Base-by-base conservation (phyloP, 1,140 invertebrate species). In the Centruroides sculpturatus region DNA sequence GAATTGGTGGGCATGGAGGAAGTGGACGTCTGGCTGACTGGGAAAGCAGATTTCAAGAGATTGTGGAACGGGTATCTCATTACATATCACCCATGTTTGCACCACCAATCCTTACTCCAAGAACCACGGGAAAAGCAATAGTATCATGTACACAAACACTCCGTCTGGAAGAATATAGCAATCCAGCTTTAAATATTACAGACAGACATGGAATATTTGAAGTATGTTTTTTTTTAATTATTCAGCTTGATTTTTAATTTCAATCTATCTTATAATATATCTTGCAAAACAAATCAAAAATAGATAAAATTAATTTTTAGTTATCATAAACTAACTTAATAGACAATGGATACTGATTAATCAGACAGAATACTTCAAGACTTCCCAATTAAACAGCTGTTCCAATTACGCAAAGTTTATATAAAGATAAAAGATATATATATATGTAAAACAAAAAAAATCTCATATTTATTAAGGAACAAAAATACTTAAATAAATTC, bases 1-100 rank as follows among this genome's bases (percentile, higher is more conserved):
- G 73, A 59, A 70, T 77, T 57, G 77, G 77, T 35, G 76, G 77
- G 12, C 77, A 78, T 67, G 76, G 75, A 53, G 76, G 77, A 3
- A 72, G 59, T 59, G 66, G 71, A 23, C 69, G 71, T 13, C 71
- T 74, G 59, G 75, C 73, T 41, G 76, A 78, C 64, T 69, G 73
- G 49, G 70, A 75, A 52, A 70, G 73, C 59, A 71, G 74, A 60
- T 76, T 76, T 62, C 66, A 67, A 47, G 74, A 76, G 61, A 75
- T 77, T 9, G 60, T 75, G 9, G 66, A 69, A 13, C 48, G 67
- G 4, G 36, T 69, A 11, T 64, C 65, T 5, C 61, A 68, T 47
- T 69, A 65, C 35, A 64, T 69, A 47, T 61, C 60, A 3, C 63
- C 63, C 34, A 51, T 59, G 13, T 65, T 61, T 48, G 47, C 49